Conservation (phyloP, 2,113 vertebrate genomes). For the Indri indri region DNA sequence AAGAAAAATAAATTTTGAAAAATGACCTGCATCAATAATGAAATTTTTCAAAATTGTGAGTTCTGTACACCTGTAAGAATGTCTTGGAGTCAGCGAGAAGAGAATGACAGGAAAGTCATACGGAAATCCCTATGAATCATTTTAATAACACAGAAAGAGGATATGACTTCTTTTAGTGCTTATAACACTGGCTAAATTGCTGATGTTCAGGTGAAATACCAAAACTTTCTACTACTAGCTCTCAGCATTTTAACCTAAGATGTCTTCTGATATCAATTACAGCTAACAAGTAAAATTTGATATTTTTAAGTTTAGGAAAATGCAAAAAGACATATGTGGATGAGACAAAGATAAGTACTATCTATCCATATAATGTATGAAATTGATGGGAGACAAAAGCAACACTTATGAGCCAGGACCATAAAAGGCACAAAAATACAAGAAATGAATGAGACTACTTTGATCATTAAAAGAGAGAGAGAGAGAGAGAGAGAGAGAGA, state of each 20-base stretch:
- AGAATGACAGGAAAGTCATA: neutral
- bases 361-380: slow-evolving; percentile 8
- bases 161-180: neutral
- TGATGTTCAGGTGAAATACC: neutral
- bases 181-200: slow-evolving; percentile 28
- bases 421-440: slow-evolving; percentile 28
- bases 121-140: neutral
- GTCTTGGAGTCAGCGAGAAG: neutral
- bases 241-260: slow-evolving; percentile 22
- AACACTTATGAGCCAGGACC: slow-evolving; percentile 20
- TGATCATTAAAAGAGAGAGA: neutral
- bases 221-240: neutral
- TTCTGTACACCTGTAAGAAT: neutral
- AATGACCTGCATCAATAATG: neutral
- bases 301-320: slow-evolving; percentile 43
- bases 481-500: neutral
- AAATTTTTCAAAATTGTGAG: neutral
- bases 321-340: slow-evolving; percentile 1
- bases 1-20: slow-evolving; percentile 22
- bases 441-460: slow-evolving; percentile 9
- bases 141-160: neutral
- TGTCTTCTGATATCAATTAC: neutral
- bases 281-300: neutral
- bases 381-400: slow-evolving; percentile 63
- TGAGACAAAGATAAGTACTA: slow-evolving; percentile 39